Conservation (phyloP, 2,888 invertebrate species). For the Eupithecia inturbata region DNA sequence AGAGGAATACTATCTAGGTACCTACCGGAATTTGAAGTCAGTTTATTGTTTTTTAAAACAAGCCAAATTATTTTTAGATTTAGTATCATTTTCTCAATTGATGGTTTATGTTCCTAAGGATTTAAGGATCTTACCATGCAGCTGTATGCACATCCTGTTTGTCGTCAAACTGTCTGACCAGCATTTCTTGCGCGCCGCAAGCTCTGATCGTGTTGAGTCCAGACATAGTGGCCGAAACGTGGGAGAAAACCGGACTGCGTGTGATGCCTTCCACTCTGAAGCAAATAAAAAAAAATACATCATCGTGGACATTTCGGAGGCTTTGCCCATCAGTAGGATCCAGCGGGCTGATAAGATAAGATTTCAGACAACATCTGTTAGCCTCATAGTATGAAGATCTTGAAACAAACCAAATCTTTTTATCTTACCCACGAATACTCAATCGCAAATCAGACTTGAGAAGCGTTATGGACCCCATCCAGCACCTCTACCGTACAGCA, state of each 20-base stretch:
- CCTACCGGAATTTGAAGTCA: too few species aligned
- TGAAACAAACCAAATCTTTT: too few species aligned
- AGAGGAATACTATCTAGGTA: too few species aligned
- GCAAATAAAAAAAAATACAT: neutral
- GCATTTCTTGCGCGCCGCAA: slow-evolving; percentile 86
- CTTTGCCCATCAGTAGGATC: neutral
- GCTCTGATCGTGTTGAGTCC: slow-evolving; percentile 92
- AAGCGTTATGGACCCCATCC: too few species aligned
- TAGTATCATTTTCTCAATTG: neutral
- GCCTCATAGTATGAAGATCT: too few species aligned
- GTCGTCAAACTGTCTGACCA: slow-evolving; percentile 85
- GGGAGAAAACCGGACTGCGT: slow-evolving; percentile 93
- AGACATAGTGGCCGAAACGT: slow-evolving; percentile 90
- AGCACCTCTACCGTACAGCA: too few species aligned
- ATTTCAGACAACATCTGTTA: too few species aligned
- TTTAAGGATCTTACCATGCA: slow-evolving; percentile 75
- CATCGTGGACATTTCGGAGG: neutral
- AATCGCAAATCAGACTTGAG: too few species aligned
- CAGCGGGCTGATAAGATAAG: too few species aligned
- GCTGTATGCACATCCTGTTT: slow-evolving; percentile 87
- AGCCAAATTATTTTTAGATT: neutral
- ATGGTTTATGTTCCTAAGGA: neutral
- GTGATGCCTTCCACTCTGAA: slow-evolving; percentile 82
- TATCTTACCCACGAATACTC: too few species aligned
- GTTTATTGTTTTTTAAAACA: too few species aligned